Conservation (phyloP, 2,888 invertebrate genomes). For the Poecilobothrus nobilitatus region DNA sequence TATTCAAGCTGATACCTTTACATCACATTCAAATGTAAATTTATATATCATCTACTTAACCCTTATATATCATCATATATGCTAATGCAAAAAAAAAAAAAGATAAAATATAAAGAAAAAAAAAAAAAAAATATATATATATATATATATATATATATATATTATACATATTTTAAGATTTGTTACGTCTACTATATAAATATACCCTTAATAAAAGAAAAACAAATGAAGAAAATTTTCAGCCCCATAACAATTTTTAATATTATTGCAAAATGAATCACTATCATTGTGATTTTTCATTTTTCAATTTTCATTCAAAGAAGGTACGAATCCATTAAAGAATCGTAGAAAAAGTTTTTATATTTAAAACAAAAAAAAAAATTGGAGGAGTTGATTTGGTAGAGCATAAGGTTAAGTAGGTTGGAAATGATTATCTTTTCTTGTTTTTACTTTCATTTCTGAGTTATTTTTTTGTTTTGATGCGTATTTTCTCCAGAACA, state of each 20-base stretch:
- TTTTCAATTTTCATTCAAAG: slow-evolving; percentile 1
- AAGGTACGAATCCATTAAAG: neutral
- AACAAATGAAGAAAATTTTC: neutral
- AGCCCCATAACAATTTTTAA: neutral
- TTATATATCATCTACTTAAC: slow-evolving; percentile 2
- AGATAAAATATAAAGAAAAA: no score
- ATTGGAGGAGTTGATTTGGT: no score
- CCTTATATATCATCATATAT: slow-evolving; percentile 6
- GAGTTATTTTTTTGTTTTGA: no score
- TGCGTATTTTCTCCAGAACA: no score
- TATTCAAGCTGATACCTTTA: neutral
- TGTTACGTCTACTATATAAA: no score
- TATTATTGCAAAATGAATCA: slow-evolving; percentile 3
- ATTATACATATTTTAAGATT: no score
- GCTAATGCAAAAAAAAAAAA: neutral
- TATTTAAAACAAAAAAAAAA: no score
- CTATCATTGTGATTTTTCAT: neutral
- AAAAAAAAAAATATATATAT: no score
- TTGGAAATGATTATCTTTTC: no score
- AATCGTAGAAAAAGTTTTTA: neutral
- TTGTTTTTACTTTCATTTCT: no score
- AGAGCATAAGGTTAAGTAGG: no score
- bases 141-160: no score
- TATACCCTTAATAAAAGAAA: neutral
- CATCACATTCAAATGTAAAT: neutral